Evolutionary conservation across 1,140 invertebrate species (phyloP).

Genomic region (Metopolophium dirhodum): DNA sequence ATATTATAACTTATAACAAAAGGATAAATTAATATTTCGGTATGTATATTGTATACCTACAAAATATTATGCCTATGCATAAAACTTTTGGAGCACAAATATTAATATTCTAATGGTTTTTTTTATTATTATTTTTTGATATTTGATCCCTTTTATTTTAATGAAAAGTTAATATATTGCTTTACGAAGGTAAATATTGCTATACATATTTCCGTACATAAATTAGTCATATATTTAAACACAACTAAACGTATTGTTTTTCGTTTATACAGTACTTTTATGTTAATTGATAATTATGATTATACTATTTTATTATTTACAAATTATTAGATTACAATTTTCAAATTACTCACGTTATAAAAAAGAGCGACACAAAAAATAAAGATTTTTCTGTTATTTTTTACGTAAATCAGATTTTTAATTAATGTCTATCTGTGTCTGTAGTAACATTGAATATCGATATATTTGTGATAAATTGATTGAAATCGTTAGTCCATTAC

Average conservation of each 20-base stretch:
- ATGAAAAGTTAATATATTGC: background rate
- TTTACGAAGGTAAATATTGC: background rate
- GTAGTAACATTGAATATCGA: background rate
- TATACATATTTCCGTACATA: background rate
- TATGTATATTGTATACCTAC: background rate
- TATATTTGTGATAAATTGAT: background rate
- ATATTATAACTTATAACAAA: background rate
- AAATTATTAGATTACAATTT: background rate
- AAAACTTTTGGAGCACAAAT: background rate
- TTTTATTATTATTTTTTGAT: background rate
- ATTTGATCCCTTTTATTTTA: conserved; percentile 22
- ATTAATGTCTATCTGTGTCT: background rate
- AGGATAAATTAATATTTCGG: background rate
- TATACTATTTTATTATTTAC: background rate
- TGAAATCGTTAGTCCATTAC: background rate
- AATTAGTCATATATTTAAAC: background rate
- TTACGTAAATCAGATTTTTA: background rate
- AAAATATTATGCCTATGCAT: background rate
- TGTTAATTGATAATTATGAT: background rate
- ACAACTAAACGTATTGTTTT: background rate
- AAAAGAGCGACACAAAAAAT: background rate
- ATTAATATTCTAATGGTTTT: conserved; percentile 10
- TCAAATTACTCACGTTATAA: background rate
- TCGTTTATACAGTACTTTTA: background rate
- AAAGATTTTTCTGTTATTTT: background rate